Evolutionary conservation across 2,888 invertebrate genomes (phyloP).

Genomic region (Spodoptera littoralis): DNA sequence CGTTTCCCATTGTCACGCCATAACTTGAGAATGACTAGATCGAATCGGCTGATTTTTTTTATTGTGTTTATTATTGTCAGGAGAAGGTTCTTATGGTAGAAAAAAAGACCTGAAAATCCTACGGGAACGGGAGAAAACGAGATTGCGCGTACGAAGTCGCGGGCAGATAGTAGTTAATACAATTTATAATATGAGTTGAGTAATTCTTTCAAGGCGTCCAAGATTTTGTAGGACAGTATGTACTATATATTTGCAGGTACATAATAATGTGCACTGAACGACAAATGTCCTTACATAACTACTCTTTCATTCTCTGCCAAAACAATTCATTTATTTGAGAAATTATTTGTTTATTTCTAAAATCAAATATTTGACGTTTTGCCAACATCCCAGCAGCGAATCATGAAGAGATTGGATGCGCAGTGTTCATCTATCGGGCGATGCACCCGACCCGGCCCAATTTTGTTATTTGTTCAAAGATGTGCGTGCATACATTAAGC

Average conservation of each 20-base stretch:
- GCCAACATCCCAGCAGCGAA: conserved; percentile 48
- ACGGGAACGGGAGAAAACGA: too few relatives aligned
- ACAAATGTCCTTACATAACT: conserved; percentile 44
- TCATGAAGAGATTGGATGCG: conserved; percentile 49
- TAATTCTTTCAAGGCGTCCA: not conserved
- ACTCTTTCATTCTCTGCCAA: conserved; percentile 38
- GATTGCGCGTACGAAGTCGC: too few relatives aligned
- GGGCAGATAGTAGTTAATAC: too few relatives aligned
- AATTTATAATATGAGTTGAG: too few relatives aligned
- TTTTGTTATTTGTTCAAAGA: conserved; percentile 58
- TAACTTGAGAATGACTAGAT: too few relatives aligned
- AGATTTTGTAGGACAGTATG: conserved; percentile 3
- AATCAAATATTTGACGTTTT: conserved; percentile 60
- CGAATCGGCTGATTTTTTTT: too few relatives aligned
- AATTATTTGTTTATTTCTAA: conserved; percentile 61
- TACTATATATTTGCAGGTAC: not conserved
- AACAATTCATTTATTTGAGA: conserved; percentile 52
- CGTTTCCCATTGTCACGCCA: too few relatives aligned
- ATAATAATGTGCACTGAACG: conserved; percentile 6
- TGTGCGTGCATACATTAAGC: not conserved
- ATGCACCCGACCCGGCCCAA: conserved; percentile 68
- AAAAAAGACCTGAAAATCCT: too few relatives aligned
- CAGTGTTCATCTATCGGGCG: conserved; percentile 65
- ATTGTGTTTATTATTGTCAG: too few relatives aligned
- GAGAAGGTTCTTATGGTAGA: too few relatives aligned